phyloP scores from a whole-genome alignment of 2,113 vertebrate genomes.

The Melospiza georgiana region DNA sequence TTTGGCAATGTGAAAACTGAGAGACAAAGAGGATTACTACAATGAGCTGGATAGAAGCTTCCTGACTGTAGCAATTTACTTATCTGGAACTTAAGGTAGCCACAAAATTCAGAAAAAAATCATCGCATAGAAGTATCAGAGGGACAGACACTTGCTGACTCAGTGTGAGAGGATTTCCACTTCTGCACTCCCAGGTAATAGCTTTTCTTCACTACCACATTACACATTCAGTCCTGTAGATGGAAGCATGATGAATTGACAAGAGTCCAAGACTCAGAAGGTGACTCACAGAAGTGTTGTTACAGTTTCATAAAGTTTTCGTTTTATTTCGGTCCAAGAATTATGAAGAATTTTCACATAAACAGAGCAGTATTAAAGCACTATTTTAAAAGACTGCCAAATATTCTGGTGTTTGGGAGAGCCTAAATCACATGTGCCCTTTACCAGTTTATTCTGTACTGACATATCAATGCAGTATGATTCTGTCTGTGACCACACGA shows the following conservation, averaged over 20 bases:
- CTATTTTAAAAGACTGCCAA: background rate
- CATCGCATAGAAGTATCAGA: background rate
- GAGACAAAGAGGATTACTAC: background rate
- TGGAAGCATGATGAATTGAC: background rate
- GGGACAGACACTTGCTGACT: background rate
- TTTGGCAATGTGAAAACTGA: background rate
- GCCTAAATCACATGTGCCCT: background rate
- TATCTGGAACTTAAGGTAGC: background rate
- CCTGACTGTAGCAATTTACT: background rate
- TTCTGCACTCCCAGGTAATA: background rate
- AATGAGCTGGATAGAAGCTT: background rate
- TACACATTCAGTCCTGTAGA: background rate
- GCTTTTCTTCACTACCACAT: background rate
- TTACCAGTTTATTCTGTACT: background rate
- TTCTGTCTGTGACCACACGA: background rate
- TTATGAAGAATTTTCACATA: background rate
- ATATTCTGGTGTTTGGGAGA: background rate
- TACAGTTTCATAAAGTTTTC: background rate
- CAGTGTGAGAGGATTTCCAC: background rate
- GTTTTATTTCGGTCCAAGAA: background rate
- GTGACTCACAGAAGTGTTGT: background rate
- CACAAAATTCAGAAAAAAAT: background rate
- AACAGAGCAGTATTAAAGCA: background rate
- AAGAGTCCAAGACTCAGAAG: background rate
- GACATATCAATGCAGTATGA: rapidly evolving